Conservation (phyloP, 2,113 vertebrate species). For the Aspiorhynchus laticeps region DNA sequence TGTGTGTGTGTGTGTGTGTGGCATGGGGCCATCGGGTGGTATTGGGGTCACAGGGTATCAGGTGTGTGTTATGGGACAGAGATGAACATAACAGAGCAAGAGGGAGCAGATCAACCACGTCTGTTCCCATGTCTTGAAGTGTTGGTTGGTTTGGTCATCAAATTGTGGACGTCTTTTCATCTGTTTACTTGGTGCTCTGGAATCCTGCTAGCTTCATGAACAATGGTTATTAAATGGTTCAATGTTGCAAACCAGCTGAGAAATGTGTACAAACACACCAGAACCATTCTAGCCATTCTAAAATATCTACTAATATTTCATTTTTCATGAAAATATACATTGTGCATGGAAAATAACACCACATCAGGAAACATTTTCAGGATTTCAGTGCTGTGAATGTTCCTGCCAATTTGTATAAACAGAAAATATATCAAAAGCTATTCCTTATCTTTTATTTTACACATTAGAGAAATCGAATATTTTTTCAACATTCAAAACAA, state of each 20-base stretch:
- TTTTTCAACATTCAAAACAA: no score
- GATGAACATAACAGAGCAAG: background rate
- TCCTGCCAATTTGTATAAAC: background rate
- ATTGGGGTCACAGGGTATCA: slow-evolving; percentile 44
- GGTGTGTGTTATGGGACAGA: slow-evolving; percentile 30
- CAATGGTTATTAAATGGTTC: background rate
- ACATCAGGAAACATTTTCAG: background rate
- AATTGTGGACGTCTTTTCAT: background rate
- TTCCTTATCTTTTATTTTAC: background rate
- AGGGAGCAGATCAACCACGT: background rate
- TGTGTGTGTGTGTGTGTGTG: background rate
- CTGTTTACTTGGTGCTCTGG: background rate
- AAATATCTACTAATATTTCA: background rate
- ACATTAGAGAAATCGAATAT: background rate
- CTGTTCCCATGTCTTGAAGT: background rate
- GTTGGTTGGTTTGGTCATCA: background rate
- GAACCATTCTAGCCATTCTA: background rate
- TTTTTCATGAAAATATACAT: background rate
- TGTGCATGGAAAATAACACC: background rate
- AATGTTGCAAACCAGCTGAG: background rate
- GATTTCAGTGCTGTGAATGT: background rate
- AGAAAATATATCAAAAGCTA: background rate
- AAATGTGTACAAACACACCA: background rate
- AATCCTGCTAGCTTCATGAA: background rate
- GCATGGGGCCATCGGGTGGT: background rate